A percentile compares a stretch with the other conserved stretches of the same genome.
These are phyloP conservation scores for Gephyroberyx darwinii DNA, from an alignment of 2,797 vertebrate genomes.

Conservation along the genomic window DNA sequence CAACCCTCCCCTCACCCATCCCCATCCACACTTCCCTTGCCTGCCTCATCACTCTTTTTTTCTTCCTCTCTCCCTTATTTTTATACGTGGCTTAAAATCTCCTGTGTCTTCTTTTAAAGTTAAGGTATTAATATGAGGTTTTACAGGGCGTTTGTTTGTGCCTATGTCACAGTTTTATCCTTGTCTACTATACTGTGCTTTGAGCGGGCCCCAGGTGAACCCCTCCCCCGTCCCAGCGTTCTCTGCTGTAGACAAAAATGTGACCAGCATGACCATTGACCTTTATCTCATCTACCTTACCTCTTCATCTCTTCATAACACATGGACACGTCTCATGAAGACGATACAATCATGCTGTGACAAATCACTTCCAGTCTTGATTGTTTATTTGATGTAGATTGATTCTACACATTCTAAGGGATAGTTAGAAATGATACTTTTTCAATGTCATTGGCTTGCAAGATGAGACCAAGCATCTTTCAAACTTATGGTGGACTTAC, in stretches of 20 bases:
- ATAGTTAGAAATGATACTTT: background rate
- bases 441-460: background rate
- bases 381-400: slow-evolving; percentile 4
- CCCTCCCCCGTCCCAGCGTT: background rate
- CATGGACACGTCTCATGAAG: slow-evolving; percentile 9
- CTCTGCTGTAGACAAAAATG: slow-evolving; percentile 14
- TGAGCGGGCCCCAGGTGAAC: background rate
- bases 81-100: background rate
- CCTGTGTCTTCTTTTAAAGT: background rate
- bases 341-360: slow-evolving; percentile 8
- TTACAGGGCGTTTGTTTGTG: slow-evolving; percentile 1
- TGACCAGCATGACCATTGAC: slow-evolving; percentile 26
- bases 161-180: background rate
- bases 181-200: background rate
- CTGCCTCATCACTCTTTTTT: slow-evolving; percentile 1
- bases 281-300: slow-evolving; percentile 4
- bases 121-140: background rate
- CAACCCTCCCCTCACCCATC: slow-evolving; percentile 50
- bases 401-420: background rate
- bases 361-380: background rate
- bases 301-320: background rate
- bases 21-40: slow-evolving; percentile 24
- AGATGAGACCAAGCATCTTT: background rate
- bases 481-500: background rate
- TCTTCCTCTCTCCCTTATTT: background rate